Evolutionary conservation across 2,797 vertebrate species (phyloP), one percentile per base, ranked within the genome.

Genomic region (Acanthiza pusilla): DNA sequence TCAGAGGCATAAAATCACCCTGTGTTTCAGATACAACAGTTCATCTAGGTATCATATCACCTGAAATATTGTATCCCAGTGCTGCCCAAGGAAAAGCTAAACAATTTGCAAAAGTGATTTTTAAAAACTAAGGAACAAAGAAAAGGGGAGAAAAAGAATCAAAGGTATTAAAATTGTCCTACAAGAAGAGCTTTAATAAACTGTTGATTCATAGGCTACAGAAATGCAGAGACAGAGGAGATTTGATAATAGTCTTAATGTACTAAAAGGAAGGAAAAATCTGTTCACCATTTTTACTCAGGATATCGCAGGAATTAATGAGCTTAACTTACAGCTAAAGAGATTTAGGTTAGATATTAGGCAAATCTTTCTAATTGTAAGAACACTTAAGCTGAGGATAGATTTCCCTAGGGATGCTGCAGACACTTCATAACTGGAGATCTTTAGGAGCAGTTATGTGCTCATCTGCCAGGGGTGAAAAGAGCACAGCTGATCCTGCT

Each of bases 331-430:
- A 11, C 26, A 94, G 79, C 89, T 72, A 85, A 74, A 72, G 61
- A 94, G 91, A 96, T 88, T 95, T 94, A 85, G 61, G 79, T 72
- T 85, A 91, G 89, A 96, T 96, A 88, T 71, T 61, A 72, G 22
- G 38, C 67, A 89, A 85, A 93, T 78, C 57, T 91, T 83, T 72
- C 21, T 85, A 91, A 83, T 62, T 91, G 42, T 83, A 80, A 77
- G 87, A 62, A 88, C 62, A 77, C 10, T 82, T 74, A 68, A 93
- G 87, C 72, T 71, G 34, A 68, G 89, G 45, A 57, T 45, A 92
- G 63, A 83, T 91, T 88, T 94, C 88, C 57, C 68, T 12, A 5
- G 77, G 72, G 87, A 83, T 57, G 45, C 72, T 91, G 81, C 72
- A 74, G 75, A 82, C 53, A 60, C 45, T 80, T 71, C 42, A 10